phyloP scores from a whole-genome alignment of 2,888 invertebrate genomes.

The Epirrhoe tristata region DNA sequence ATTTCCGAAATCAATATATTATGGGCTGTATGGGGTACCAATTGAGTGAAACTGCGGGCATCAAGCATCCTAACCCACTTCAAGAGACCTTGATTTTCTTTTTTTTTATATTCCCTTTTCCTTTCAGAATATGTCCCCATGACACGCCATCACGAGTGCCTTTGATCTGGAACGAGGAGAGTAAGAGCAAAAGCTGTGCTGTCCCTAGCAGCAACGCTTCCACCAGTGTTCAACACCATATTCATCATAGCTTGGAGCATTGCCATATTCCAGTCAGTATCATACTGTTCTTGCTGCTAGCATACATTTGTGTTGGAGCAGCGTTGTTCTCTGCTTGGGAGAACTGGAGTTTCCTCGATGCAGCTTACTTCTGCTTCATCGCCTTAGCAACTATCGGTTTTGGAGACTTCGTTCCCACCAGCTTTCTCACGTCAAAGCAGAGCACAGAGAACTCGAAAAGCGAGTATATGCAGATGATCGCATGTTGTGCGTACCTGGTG shows the following conservation, averaged over 20 bases:
- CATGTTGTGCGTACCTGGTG: constrained; percentile 92
- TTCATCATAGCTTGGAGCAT: constrained; percentile 68
- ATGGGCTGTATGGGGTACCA: no score
- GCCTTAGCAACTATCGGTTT: constrained; percentile 94
- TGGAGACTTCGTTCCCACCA: constrained; percentile 90
- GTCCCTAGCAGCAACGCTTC: constrained; percentile 72
- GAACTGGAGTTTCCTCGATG: constrained; percentile 92
- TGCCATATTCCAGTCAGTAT: constrained; percentile 77
- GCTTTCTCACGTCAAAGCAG: constrained; percentile 77
- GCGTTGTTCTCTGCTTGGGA: constrained; percentile 92
- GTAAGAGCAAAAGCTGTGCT: constrained; percentile 68
- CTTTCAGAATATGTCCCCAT: constrained; percentile 83
- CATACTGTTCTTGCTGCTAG: constrained; percentile 88
- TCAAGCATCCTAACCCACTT: no score
- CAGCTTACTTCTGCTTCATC: constrained; percentile 94
- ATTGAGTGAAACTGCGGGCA: no score
- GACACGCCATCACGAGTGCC: constrained; percentile 92
- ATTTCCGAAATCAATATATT: no score
- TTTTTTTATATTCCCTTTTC: neutral
- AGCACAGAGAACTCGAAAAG: constrained; percentile 73
- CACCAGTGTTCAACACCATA: constrained; percentile 67
- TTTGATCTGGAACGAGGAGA: constrained; percentile 87
- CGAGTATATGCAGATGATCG: constrained; percentile 90
- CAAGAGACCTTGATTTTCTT: no score
- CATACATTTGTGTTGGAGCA: constrained; percentile 91